Percentiles rank a stretch among this genome's conserved stretches.
Evolutionary conservation across 2,113 vertebrate genomes (phyloP).

Genomic region (Apaloderma vittatum): DNA sequence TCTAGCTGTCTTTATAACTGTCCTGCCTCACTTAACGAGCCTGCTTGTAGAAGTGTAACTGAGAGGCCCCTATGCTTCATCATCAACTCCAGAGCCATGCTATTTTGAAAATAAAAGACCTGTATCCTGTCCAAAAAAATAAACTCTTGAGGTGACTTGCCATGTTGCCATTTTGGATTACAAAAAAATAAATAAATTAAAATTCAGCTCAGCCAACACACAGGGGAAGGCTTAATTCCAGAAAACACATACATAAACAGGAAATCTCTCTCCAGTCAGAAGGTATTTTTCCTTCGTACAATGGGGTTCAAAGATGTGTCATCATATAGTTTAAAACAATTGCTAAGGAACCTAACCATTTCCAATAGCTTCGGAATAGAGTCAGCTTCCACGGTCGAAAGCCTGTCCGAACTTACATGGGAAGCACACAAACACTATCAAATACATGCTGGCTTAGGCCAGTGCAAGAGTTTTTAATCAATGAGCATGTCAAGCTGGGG

Average conservation of each 20-base stretch:
- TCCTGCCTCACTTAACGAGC: background rate
- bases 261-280: slow-evolving; percentile 77
- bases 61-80: slow-evolving; percentile 38
- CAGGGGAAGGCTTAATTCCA: slow-evolving; percentile 74
- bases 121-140: slow-evolving; percentile 71
- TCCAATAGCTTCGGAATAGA: slow-evolving; percentile 43
- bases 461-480: slow-evolving; percentile 70
- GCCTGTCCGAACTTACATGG: slow-evolving; percentile 60
- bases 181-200: slow-evolving; percentile 1
- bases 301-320: slow-evolving; percentile 80
- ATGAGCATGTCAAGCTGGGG: slow-evolving; percentile 67
- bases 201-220: slow-evolving; percentile 1
- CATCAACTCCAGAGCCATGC: slow-evolving; percentile 26
- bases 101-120: slow-evolving; percentile 65
- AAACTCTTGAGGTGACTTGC: slow-evolving; percentile 45
- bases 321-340: slow-evolving; percentile 74
- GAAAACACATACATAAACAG: slow-evolving; percentile 78
- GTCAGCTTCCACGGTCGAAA: slow-evolving; percentile 8
- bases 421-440: slow-evolving; percentile 36
- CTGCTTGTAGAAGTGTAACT: background rate
- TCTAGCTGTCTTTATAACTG: slow-evolving; percentile 4
- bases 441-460: slow-evolving; percentile 47
- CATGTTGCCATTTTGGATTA: slow-evolving; percentile 63
- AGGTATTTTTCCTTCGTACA: slow-evolving; percentile 77
- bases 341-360: slow-evolving; percentile 39